Conservation (phyloP, 2,888 invertebrate species). For the Hoplodrina blanda region DNA sequence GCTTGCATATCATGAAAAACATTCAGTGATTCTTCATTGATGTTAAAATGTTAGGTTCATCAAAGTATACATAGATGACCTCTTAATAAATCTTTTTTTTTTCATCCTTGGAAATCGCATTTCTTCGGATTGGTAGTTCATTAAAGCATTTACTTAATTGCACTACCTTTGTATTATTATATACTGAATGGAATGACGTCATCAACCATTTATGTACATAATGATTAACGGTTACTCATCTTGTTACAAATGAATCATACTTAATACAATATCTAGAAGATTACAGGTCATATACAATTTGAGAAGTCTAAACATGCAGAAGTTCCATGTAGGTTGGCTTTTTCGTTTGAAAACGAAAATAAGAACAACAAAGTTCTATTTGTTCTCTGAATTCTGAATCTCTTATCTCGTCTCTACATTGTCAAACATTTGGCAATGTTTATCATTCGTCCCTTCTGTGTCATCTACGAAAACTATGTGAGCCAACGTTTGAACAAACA, state of each 20-base stretch:
- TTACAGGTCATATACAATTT: slow-evolving; percentile 33
- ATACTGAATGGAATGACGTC: slow-evolving; percentile 67
- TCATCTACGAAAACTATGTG: slow-evolving; percentile 31
- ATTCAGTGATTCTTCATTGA: neutral
- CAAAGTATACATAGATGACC: neutral
- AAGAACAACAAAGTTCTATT: slow-evolving; percentile 22
- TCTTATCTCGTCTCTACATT: slow-evolving; percentile 46
- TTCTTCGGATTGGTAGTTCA: slow-evolving; percentile 18
- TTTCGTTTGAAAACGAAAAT: neutral
- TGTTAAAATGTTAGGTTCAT: neutral
- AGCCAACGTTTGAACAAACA: slow-evolving; percentile 51
- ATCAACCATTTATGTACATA: slow-evolving; percentile 68
- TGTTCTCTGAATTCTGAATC: slow-evolving; percentile 20
- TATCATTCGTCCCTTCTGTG: slow-evolving; percentile 33
- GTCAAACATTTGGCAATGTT: slow-evolving; percentile 58
- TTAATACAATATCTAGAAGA: slow-evolving; percentile 24
- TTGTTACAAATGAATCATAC: slow-evolving; percentile 61
- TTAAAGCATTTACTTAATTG: slow-evolving; percentile 2
- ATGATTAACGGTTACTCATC: slow-evolving; percentile 72
- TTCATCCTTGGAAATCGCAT: neutral
- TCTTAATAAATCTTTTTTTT: neutral
- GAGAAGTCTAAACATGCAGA: neutral
- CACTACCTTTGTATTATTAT: slow-evolving; percentile 20
- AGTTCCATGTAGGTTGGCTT: neutral
- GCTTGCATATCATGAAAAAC: neutral